These are phyloP conservation scores for Bettongia penicillata DNA, from an alignment of 2,113 vertebrate genomes.

Conservation along the genomic window DNA sequence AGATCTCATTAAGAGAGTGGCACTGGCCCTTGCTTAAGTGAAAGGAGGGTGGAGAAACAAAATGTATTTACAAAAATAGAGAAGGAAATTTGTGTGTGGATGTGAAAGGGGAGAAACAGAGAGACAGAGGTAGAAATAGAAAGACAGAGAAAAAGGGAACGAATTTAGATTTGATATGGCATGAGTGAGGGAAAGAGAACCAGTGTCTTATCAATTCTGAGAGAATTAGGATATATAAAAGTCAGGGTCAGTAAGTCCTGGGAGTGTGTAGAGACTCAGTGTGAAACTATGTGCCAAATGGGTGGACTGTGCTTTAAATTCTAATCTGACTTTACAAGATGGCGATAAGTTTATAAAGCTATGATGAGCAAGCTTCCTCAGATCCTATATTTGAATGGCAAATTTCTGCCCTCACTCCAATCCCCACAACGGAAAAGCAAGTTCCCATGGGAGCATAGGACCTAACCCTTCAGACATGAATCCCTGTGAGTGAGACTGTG, in stretches of 20 bases:
- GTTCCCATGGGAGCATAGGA: not conserved
- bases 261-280: not conserved
- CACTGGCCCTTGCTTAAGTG: not conserved
- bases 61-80: not conserved
- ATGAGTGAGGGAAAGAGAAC: not conserved
- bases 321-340: not conserved
- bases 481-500: not conserved
- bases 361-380: not conserved
- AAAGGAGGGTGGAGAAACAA: not conserved
- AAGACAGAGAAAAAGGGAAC: not conserved
- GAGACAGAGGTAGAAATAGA: not conserved
- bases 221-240: not conserved
- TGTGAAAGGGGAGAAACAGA: not conserved
- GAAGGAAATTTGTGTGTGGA: not conserved
- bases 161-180: not conserved
- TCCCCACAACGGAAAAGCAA: not conserved
- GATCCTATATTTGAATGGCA: not conserved
- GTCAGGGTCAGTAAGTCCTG: not conserved
- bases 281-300: not conserved
- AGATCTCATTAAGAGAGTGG: not conserved
- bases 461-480: not conserved
- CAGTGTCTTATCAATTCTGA: not conserved
- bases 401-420: not conserved
- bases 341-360: not conserved
- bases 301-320: not conserved